Percentiles rank a stretch among this genome's conserved stretches.
These are phyloP conservation scores for Tethea ocularis DNA, from an alignment of 2,888 invertebrate genomes.

Conservation along the genomic window DNA sequence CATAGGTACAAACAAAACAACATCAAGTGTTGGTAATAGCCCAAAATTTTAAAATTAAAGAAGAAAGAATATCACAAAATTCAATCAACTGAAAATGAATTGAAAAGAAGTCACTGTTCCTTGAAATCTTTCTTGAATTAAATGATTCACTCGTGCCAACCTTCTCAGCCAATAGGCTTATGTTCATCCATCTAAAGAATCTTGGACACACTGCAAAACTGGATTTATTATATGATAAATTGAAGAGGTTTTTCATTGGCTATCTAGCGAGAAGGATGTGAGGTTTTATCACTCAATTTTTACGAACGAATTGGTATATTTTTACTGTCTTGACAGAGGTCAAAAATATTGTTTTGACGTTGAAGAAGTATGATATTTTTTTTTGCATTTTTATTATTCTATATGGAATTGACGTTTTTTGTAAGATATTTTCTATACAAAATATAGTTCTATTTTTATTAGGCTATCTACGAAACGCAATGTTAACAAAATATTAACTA, in stretches of 20 bases:
- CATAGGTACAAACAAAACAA: no score
- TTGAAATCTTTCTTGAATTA: background rate
- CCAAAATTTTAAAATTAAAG: no score
- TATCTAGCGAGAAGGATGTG: background rate
- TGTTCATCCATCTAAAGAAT: constrained; percentile 17
- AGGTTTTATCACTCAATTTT: background rate
- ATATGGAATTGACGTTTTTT: no score
- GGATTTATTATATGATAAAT: constrained; percentile 8
- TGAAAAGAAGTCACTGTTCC: background rate
- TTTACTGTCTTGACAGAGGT: background rate
- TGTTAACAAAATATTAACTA: no score
- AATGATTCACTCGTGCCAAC: background rate
- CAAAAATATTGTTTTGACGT: background rate
- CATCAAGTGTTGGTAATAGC: no score
- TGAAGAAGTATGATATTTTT: background rate
- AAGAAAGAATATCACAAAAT: no score
- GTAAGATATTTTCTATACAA: no score
- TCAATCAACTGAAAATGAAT: background rate
- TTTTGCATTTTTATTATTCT: no score
- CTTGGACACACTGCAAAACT: constrained; percentile 6
- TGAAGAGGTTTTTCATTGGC: constrained; percentile 1
- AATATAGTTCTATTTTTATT: no score
- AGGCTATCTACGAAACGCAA: no score
- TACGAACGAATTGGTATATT: background rate
- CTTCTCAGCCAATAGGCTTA: constrained; percentile 16